These are phyloP conservation scores for Acronicta leporina DNA, from an alignment of 2,888 invertebrate genomes.

Conservation along the genomic window DNA sequence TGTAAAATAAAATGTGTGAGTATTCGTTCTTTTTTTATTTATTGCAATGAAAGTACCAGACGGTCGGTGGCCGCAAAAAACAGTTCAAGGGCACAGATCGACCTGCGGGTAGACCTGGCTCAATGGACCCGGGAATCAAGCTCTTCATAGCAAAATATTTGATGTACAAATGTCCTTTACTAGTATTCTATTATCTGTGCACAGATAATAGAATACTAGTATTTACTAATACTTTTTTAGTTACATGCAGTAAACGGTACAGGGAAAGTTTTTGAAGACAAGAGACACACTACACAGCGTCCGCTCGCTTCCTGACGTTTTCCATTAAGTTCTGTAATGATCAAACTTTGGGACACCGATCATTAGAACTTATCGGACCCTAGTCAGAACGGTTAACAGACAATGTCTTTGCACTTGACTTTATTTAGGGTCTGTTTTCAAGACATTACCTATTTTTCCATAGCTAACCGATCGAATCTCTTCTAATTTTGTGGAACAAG, in stretches of 20 bases:
- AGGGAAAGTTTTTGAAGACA: conserved; percentile 18
- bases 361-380: conserved; percentile 10
- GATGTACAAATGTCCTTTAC: no score
- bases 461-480: background rate
- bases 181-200: no score
- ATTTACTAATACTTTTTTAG: background rate
- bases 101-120: conserved; percentile 27
- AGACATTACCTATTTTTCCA: background rate
- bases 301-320: conserved; percentile 32
- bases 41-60: conserved; percentile 41
- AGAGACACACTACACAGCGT: conserved; percentile 39
- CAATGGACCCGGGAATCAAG: conserved; percentile 26
- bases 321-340: conserved; percentile 44
- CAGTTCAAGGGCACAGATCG: conserved; percentile 53
- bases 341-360: conserved; percentile 39
- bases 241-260: conserved; percentile 2
- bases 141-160: no score
- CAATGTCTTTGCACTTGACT: conserved; percentile 2
- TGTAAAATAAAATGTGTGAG: conserved; percentile 42
- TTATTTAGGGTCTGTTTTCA: background rate
- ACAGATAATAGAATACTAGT: no score
- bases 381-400: conserved; percentile 1
- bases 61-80: conserved; percentile 58
- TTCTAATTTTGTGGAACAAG: no score
- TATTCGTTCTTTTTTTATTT: conserved; percentile 29